These are phyloP conservation scores for Notolabrus celidotus DNA, from an alignment of 2,797 vertebrate species.

Conservation along the genomic window DNA sequence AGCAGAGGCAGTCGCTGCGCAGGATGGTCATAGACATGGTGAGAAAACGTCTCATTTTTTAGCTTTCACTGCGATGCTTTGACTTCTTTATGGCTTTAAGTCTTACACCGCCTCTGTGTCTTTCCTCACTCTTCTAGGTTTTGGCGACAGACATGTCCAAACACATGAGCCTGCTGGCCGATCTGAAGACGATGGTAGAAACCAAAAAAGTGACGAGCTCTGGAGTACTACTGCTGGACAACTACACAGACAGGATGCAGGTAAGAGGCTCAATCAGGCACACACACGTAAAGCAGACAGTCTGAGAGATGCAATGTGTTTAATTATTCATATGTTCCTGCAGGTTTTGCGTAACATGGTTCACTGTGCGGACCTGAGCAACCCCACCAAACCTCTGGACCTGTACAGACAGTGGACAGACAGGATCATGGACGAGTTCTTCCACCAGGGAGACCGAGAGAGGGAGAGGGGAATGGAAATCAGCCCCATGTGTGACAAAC, in stretches of 20 bases:
- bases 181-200: constrained; percentile 99
- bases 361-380: constrained; percentile 97
- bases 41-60: constrained; percentile 52
- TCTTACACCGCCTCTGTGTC: neutral
- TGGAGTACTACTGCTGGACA: constrained; percentile 95
- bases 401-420: constrained; percentile 98
- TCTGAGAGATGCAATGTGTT: neutral
- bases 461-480: constrained; percentile 98
- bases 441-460: constrained; percentile 98
- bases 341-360: constrained; percentile 99
- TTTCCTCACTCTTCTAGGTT: constrained; percentile 82
- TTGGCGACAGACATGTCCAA: constrained; percentile 99
- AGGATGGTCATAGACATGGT: constrained; percentile 99
- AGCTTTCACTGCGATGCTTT: neutral
- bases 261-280: constrained; percentile 70
- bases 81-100: neutral
- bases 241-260: constrained; percentile 98
- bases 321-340: neutral
- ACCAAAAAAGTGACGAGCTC: constrained; percentile 99
- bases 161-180: constrained; percentile 96
- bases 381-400: constrained; percentile 97
- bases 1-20: constrained; percentile 93
- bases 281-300: neutral
- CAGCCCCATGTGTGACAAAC: constrained; percentile 98
- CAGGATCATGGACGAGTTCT: constrained; percentile 99